Percentiles rank a stretch among this genome's conserved stretches.
These are phyloP conservation scores for Cynopterus brachyotis DNA, from an alignment of 2,113 vertebrate species.

Conservation along the genomic window DNA sequence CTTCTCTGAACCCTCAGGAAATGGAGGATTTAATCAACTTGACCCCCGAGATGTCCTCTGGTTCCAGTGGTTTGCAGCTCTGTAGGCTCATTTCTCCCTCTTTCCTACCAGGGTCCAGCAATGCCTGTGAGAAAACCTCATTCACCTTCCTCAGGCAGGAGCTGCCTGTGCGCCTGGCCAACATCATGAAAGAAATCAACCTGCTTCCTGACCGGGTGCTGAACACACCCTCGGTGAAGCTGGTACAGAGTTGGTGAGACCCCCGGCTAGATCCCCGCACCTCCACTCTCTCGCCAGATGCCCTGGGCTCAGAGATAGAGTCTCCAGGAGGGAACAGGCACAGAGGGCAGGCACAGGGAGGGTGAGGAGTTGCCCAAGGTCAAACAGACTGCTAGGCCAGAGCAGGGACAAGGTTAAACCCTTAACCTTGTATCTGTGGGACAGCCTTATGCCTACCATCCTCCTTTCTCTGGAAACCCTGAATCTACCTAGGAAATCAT, in stretches of 20 bases:
- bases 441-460: neutral
- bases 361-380: neutral
- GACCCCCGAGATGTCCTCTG: neutral
- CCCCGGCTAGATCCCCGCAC: too few relatives aligned
- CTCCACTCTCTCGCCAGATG: neutral
- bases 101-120: conserved; percentile 89
- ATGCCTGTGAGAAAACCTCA: conserved; percentile 96
- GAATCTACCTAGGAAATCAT: neutral
- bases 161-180: conserved; percentile 94
- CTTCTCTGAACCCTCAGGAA: neutral
- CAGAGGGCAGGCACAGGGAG: neutral
- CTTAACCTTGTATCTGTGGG: neutral
- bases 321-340: neutral
- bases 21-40: neutral
- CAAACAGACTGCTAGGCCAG: neutral
- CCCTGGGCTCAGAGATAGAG: neutral
- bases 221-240: conserved; percentile 91
- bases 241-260: conserved; percentile 94
- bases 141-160: conserved; percentile 95
- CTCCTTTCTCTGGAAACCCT: neutral
- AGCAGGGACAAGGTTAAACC: neutral
- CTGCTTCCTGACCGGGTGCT: conserved; percentile 91
- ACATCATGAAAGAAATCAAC: conserved; percentile 99
- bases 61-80: neutral
- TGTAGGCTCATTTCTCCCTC: neutral